phyloP scores from a whole-genome alignment of 1,140 invertebrate genomes.

The Lepidostoma basale region DNA sequence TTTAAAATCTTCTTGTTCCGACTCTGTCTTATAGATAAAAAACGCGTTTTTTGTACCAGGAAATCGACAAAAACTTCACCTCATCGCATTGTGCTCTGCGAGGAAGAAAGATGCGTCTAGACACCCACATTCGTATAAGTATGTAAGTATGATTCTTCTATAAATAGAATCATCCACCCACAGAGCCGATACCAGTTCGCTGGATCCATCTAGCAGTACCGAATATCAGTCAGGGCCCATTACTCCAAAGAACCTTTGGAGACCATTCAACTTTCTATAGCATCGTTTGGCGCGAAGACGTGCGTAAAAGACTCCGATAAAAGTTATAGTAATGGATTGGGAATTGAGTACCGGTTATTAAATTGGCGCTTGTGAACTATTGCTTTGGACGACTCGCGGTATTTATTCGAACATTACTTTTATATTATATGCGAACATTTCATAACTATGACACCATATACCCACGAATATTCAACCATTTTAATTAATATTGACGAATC shows the following conservation, averaged over 20 bases:
- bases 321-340: not conserved
- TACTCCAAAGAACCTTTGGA: not conserved
- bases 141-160: too few species aligned
- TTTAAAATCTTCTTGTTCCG: too few species aligned
- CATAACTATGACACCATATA: not conserved
- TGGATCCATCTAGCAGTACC: not conserved
- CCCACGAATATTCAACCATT: not conserved
- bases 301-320: not conserved
- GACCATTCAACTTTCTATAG: constrained; percentile 10
- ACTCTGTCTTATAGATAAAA: too few species aligned
- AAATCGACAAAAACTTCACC: not conserved
- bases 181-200: constrained; percentile 24
- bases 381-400: too few species aligned
- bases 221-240: constrained; percentile 11
- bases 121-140: constrained; percentile 36
- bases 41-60: not conserved
- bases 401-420: too few species aligned
- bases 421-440: not conserved
- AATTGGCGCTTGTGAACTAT: too few species aligned
- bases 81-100: not conserved
- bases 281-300: not conserved
- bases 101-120: constrained; percentile 41
- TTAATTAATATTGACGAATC: not conserved
- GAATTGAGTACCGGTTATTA: not conserved
- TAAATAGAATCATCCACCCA: constrained; percentile 42